These are phyloP conservation scores for Orthosia incerta DNA, from an alignment of 2,888 invertebrate species.

Conservation along the genomic window DNA sequence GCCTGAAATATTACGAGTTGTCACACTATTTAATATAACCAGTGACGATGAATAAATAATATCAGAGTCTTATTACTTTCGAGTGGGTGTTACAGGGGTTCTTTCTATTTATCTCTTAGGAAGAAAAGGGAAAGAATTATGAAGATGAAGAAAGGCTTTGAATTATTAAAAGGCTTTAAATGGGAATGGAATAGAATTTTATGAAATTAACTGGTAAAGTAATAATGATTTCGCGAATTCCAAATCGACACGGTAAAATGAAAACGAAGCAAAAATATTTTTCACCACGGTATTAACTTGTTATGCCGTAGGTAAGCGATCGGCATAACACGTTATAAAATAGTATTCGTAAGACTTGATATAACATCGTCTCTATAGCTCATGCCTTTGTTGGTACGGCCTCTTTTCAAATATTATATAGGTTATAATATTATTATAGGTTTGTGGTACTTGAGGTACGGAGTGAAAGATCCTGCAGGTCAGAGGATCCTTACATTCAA, in stretches of 20 bases:
- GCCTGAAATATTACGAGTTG: slow-evolving; percentile 31
- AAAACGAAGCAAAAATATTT: background rate
- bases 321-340: too few species aligned
- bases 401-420: too few species aligned
- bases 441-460: too few species aligned
- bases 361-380: too few species aligned
- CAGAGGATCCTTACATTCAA: too few species aligned
- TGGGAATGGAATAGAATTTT: background rate
- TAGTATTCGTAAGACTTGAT: too few species aligned
- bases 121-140: slow-evolving; percentile 7
- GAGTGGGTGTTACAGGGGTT: background rate
- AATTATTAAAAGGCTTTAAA: slow-evolving; percentile 13
- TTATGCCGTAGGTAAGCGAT: too few species aligned
- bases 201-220: background rate
- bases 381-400: too few species aligned
- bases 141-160: background rate
- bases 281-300: background rate
- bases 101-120: background rate
- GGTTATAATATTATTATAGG: too few species aligned
- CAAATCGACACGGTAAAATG: background rate
- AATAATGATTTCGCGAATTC: background rate
- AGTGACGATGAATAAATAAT: slow-evolving; percentile 45
- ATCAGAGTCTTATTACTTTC: slow-evolving; percentile 31
- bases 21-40: slow-evolving; percentile 46
- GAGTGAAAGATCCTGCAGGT: too few species aligned